Base-by-base conservation (phyloP, 30 jellyfish, hydroid and myxozoan genomes). In the Aurelia aurita region DNA sequence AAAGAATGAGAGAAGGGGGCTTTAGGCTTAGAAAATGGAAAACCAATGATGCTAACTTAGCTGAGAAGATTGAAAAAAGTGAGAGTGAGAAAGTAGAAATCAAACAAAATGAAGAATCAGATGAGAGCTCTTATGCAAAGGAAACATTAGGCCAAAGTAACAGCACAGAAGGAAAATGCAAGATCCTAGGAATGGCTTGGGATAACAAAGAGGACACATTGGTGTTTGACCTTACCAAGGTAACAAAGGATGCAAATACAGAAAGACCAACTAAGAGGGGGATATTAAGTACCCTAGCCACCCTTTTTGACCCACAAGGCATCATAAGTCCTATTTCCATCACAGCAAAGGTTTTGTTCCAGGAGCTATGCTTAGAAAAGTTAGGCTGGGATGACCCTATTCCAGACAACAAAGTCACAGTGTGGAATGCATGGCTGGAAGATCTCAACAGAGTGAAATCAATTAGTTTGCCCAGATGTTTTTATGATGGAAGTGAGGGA, bases 21-120 rank as follows among this genome's bases (percentile, higher is more conserved):
- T 77, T 77, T 77, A 35, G n/a, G 46, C 72, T 79, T 13, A 63
- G 80, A 12, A 79, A 79, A 34, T 79, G 79, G 90, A 64, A 79
- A 53, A 64, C 79, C 0, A 61, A 65, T 63, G 58, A 25, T 20
- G 23, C 26, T 1, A 20, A 0, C 3, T 43, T 79, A 35, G 57
- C 71, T 9, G 77, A 44, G 55, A 26, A 39, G 35, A 62, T 63
- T 34, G 15, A 26, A 27, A 26, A 62, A 35, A 23, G 67, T 29
- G 72, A 79, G 62, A 58, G n/a, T 21, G 14, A 70, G 22, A 45
- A 45, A 22, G 65, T 19, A 45, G 46, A 34, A 34, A 34, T 34
- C 46, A 1, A 34, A 10, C n/a, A n/a, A n/a, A 58, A 26, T 0
- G 49, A 28, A 13, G 35, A 39, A 31, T 16, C n/a, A 12, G 63